phyloP scores from a whole-genome alignment of 2,797 vertebrate genomes.

The Amphiprion clarkii region DNA sequence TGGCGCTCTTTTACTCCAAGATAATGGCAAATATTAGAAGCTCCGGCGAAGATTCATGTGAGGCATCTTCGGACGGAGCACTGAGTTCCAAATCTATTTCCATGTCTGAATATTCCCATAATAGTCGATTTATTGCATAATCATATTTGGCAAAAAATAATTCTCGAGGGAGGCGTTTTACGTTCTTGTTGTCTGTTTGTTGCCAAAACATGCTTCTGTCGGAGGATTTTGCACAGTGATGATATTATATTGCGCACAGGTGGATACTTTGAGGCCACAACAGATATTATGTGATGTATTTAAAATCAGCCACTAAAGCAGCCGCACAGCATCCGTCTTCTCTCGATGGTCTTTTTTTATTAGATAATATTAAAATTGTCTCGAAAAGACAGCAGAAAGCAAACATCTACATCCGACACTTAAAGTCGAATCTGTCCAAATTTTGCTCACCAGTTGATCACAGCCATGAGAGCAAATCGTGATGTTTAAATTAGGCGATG shows the following conservation, averaged over 20 bases:
- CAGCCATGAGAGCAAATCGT: constrained; percentile 52
- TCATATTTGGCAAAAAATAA: constrained; percentile 1
- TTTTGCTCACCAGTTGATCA: constrained; percentile 9
- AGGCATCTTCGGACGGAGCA: constrained; percentile 16
- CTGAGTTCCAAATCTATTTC: background rate
- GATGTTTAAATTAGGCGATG: constrained; percentile 57
- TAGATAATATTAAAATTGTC: background rate
- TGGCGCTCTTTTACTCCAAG: constrained; percentile 1
- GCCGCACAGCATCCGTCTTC: background rate
- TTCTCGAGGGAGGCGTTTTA: constrained; percentile 18
- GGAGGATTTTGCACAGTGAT: background rate
- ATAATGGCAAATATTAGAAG: constrained; percentile 36
- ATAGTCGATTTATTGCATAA: constrained; percentile 21
- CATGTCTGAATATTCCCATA: background rate
- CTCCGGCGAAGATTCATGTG: background rate
- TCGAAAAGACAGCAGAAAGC: background rate
- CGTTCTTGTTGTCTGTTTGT: background rate
- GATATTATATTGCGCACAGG: background rate
- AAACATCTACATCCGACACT: constrained; percentile 9
- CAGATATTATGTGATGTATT: background rate
- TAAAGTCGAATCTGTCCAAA: constrained; percentile 1
- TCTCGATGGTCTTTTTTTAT: background rate
- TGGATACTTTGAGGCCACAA: background rate
- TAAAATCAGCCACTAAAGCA: constrained; percentile 11
- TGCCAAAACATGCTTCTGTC: background rate